Base-by-base conservation (phyloP, 2,888 invertebrate genomes). In the Nemoura dubitans region DNA sequence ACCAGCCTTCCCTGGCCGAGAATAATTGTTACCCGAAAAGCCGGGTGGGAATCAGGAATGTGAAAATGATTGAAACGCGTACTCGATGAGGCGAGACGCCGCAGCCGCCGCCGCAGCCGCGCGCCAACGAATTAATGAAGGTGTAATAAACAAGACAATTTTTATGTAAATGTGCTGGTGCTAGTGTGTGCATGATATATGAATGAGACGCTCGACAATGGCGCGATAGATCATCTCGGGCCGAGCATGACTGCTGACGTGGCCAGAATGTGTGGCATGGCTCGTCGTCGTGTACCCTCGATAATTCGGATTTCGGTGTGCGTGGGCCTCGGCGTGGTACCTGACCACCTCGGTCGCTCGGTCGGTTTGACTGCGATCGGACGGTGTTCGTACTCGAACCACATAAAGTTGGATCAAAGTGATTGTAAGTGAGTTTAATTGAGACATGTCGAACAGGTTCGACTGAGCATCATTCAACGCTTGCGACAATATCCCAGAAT, bases 341-440 rank as follows among this genome's bases (percentile, higher is more conserved):
- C 16, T 21, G 59, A 59, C 59, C 59, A 59, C 59, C 59, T 10
- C 59, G 59, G 36, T 21, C 21, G 36, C 36, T 36, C 36, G 36
- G 5, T 36, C 36, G 3, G 36, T 36, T 36, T 36, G 10, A 36
- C n/a, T n/a, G n/a, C 36, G 29, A 29, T 30, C 28, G n/a, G 7
- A 82, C n/a, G n/a, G n/a, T 82, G 29, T 82, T 83, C 30, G 26
- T 7, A n/a, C 42, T n/a, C 25, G 83, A 42, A 43, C 83, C 83
- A 43, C 43, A 83, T 83, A 42, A 25, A 83, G 10, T 26, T 42
- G 42, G 36, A n/a, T 83, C 36, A 26, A 83, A 26, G 14, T 84
- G 84, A 84, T 84, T 84, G 59, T 26, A 84, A 84, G 27, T 84
- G 84, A 59, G 27, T 84, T 84, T 84, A 84, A 84, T 84, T 84